Evolutionary conservation across 1,140 invertebrate genomes (phyloP).

Genomic region (Drosophila parvula): DNA sequence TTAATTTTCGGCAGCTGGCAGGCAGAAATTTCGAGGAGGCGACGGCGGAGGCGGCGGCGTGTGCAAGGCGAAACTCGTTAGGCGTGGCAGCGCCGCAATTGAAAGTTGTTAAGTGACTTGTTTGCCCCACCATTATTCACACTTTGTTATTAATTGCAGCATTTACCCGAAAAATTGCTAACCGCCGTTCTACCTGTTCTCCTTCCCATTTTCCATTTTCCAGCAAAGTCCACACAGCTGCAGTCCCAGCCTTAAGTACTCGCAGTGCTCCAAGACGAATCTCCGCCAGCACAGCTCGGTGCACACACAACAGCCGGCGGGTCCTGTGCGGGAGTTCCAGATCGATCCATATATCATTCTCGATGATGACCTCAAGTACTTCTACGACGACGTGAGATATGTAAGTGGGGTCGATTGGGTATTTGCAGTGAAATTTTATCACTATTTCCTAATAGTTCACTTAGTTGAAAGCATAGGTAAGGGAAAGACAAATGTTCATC

Average conservation of each 20-base stretch:
- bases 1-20: conserved; percentile 56
- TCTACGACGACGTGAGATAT: conserved; percentile 92
- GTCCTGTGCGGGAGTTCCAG: conserved; percentile 90
- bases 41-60: background rate
- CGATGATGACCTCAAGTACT: conserved; percentile 92
- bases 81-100: conserved; percentile 61
- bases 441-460: background rate
- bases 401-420: conserved; percentile 85
- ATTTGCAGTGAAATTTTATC: background rate
- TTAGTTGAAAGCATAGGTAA: background rate
- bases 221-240: conserved; percentile 64
- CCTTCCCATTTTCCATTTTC: background rate
- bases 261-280: conserved; percentile 36
- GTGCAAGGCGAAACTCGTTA: conserved; percentile 65
- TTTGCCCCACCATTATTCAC: conserved; percentile 60
- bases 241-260: conserved; percentile 40
- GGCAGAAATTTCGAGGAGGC: conserved; percentile 11
- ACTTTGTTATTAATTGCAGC: conserved; percentile 66
- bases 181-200: conserved; percentile 36
- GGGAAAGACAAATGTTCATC: background rate
- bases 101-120: conserved; percentile 79
- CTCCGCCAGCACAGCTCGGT: conserved; percentile 86
- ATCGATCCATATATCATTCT: conserved; percentile 93
- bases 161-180: conserved; percentile 28
- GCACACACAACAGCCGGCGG: conserved; percentile 88